Evolutionary conservation across 64 coral and sea anemone species (phyloP).

Genomic region (Montipora cactus): DNA sequence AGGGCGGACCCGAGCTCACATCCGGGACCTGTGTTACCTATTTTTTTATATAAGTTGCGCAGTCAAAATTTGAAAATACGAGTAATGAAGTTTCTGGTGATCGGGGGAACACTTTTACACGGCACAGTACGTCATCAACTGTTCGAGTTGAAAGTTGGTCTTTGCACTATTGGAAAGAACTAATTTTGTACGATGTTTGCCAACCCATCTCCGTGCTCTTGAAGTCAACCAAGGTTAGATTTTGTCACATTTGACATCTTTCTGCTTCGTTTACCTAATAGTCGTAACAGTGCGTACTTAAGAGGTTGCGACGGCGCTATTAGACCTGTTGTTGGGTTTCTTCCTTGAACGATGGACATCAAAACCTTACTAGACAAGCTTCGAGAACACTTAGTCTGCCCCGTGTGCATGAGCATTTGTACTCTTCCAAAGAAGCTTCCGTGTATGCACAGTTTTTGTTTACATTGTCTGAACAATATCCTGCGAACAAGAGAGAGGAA

Average conservation of each 20-base stretch:
- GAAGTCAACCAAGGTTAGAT: too few relatives aligned
- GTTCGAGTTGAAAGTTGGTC: too few relatives aligned
- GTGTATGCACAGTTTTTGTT: conserved; percentile 27
- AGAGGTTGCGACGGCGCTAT: not conserved
- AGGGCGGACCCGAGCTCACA: too few relatives aligned
- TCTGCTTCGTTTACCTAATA: not conserved
- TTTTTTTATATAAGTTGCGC: too few relatives aligned
- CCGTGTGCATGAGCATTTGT: not conserved
- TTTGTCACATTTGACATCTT: not conserved
- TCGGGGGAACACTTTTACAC: too few relatives aligned
- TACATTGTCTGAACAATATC: conserved; percentile 38
- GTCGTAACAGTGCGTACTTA: not conserved
- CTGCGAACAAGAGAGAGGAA: not conserved
- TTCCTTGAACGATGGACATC: not conserved
- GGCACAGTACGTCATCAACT: too few relatives aligned
- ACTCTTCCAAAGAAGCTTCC: conserved; percentile 28
- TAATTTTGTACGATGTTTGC: too few relatives aligned
- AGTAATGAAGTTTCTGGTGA: too few relatives aligned
- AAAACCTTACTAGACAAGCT: not conserved
- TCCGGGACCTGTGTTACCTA: too few relatives aligned
- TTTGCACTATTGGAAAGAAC: too few relatives aligned
- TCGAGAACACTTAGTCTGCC: not conserved
- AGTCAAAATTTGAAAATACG: too few relatives aligned
- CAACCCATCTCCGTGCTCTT: too few relatives aligned
- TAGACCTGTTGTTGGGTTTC: not conserved